Conservation (phyloP, 1,140 invertebrate genomes). For the Nixonia krombeini region DNA sequence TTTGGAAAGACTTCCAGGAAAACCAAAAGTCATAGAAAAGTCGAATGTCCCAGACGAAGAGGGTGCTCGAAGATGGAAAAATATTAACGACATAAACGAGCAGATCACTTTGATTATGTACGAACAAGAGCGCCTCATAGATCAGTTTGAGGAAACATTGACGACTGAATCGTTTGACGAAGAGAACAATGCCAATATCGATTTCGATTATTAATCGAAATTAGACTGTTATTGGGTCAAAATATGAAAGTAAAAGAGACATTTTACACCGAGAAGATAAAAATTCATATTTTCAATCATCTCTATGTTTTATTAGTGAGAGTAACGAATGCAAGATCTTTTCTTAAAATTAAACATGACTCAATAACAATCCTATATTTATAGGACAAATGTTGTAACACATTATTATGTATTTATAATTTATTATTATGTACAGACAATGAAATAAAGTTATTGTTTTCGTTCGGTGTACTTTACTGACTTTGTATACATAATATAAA, state of each 20-base stretch:
- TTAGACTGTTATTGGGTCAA: neutral
- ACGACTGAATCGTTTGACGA: neutral
- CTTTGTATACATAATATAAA: conserved; percentile 5
- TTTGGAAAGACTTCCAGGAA: conserved; percentile 57
- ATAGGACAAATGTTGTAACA: no score
- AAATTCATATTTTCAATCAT: no score
- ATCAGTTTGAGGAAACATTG: conserved; percentile 57
- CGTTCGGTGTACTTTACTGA: neutral
- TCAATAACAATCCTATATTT: no score
- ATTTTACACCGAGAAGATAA: no score
- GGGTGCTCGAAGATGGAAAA: conserved; percentile 61
- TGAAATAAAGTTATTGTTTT: conserved; percentile 15
- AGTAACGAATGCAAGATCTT: no score
- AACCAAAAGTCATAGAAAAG: conserved; percentile 45
- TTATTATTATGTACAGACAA: conserved; percentile 12
- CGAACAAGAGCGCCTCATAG: conserved; percentile 67
- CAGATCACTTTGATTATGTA: conserved; percentile 65
- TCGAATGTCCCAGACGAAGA: conserved; percentile 53
- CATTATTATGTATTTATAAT: neutral
- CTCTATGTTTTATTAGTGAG: no score
- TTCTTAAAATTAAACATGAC: neutral
- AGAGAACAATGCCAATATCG: neutral
- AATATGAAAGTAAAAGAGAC: no score
- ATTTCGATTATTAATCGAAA: neutral
- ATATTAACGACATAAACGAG: conserved; percentile 68